Percentiles rank a stretch among this genome's conserved stretches.
These are phyloP conservation scores for Ormyrus thymus DNA, from an alignment of 2,888 invertebrate species.

Conservation along the genomic window DNA sequence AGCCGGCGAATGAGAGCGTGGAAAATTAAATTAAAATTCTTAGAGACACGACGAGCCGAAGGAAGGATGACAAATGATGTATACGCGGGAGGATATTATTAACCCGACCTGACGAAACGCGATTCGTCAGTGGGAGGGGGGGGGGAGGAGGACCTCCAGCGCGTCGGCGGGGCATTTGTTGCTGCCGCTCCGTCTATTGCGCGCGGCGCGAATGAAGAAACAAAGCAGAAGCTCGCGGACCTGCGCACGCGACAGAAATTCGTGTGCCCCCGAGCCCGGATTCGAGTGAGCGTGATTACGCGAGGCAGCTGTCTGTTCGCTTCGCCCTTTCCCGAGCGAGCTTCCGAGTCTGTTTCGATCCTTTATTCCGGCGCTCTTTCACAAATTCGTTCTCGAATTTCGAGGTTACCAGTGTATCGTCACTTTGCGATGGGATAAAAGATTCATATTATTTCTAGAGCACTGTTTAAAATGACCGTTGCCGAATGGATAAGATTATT, in stretches of 20 bases:
- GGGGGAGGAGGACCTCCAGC: background rate
- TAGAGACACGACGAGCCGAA: conserved; percentile 2
- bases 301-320: conserved; percentile 4
- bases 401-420: no score
- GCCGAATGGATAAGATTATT: no score
- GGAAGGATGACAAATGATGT: conserved; percentile 24
- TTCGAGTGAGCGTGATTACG: conserved; percentile 17
- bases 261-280: background rate
- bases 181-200: background rate
- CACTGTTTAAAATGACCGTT: no score
- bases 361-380: background rate
- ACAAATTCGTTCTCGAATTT: no score
- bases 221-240: conserved; percentile 17
- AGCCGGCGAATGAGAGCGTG: background rate
- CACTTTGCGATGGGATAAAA: no score
- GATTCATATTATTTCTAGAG: no score
- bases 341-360: background rate
- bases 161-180: conserved; percentile 20
- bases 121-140: conserved; percentile 3
- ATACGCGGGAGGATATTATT: conserved; percentile 27
- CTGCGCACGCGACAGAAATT: conserved; percentile 35
- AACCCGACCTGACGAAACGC: conserved; percentile 26
- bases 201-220: background rate
- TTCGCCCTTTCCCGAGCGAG: background rate
- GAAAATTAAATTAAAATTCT: conserved; percentile 46